These are phyloP conservation scores for Malacoraja senta DNA, from an alignment of 2,797 vertebrate species.

Conservation along the genomic window DNA sequence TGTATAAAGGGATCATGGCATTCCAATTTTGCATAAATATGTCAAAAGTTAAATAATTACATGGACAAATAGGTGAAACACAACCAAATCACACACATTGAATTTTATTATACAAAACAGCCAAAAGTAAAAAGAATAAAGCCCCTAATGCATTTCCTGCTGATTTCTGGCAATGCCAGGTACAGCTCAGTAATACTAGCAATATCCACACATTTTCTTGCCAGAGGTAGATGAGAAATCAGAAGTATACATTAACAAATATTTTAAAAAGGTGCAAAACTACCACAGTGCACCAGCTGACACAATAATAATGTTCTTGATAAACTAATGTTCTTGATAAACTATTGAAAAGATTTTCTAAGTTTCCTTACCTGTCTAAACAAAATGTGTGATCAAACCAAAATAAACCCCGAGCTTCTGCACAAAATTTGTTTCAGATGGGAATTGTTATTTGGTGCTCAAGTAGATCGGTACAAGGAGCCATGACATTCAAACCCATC, in stretches of 20 bases:
- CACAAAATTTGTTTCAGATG: background rate
- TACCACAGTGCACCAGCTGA: background rate
- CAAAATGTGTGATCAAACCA: background rate
- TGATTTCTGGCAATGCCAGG: background rate
- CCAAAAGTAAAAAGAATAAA: background rate
- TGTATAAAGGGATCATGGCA: background rate
- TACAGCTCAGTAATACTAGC: too few relatives aligned
- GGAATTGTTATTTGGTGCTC: background rate
- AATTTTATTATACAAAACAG: background rate
- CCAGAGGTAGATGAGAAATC: background rate
- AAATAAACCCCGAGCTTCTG: background rate
- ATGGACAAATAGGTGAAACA: background rate
- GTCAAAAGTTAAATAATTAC: background rate
- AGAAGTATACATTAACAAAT: background rate
- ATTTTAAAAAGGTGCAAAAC: constrained; percentile 5
- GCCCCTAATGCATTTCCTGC: too few relatives aligned
- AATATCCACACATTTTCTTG: background rate
- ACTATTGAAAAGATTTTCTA: background rate
- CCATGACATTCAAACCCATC: background rate
- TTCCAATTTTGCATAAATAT: background rate
- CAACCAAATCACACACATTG: background rate
- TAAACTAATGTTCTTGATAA: background rate
- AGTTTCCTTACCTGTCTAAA: background rate
- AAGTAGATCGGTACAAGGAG: background rate
- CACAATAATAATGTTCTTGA: background rate